phyloP scores from a whole-genome alignment of 2,888 invertebrate species.

The Gari tellinella region DNA sequence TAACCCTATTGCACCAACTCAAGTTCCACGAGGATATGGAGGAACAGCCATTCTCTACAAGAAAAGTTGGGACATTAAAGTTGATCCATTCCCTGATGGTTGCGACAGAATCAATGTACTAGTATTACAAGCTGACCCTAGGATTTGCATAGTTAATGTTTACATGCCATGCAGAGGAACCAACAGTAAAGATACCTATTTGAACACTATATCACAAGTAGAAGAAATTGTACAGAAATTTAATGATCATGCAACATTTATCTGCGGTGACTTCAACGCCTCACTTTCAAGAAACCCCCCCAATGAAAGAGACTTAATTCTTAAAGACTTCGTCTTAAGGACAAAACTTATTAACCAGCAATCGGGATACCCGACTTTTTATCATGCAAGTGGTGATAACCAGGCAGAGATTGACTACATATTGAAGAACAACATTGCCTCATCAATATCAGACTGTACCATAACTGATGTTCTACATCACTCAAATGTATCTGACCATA shows the following conservation, averaged over 20 bases:
- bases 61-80: not conserved
- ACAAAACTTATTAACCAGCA: not conserved
- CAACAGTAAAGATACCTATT: not conserved
- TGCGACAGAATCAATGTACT: not conserved
- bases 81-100: not conserved
- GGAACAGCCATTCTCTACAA: not conserved
- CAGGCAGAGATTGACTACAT: slow-evolving; percentile 15
- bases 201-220: not conserved
- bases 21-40: slow-evolving; percentile 5
- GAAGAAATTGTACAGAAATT: not conserved
- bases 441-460: no score
- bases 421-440: not conserved
- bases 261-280: slow-evolving; percentile 1
- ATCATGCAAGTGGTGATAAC: slow-evolving; percentile 2
- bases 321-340: not conserved
- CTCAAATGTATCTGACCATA: no score
- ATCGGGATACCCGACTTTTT: not conserved
- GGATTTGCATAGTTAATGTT: not conserved
- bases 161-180: slow-evolving; percentile 3
- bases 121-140: not conserved
- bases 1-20: not conserved
- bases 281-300: not conserved
- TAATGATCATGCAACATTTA: slow-evolving; percentile 1
- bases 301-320: not conserved
- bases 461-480: no score